Base-by-base conservation (phyloP, 2,113 vertebrate genomes). In the Pituophis catenifer region DNA sequence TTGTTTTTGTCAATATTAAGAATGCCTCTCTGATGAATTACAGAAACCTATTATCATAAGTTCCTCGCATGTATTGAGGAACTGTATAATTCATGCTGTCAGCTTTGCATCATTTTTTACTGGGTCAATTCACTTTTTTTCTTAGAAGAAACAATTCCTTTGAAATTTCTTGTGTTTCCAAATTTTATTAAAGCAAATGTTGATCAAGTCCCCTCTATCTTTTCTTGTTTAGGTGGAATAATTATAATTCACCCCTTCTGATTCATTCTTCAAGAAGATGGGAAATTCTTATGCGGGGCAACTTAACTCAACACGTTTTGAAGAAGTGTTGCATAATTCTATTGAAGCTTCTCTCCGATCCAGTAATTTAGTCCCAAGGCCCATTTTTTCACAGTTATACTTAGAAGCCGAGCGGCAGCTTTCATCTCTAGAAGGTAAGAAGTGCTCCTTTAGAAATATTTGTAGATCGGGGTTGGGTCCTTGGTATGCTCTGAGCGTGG, bases 261-360 rank as follows among this genome's bases (percentile, higher is more conserved):
- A 23, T 48, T 53, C 29, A 53, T 92, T 94, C 87, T 55, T 86
- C 8, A 29, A 92, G 96, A 97, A 98, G 97, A 99, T 99, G 99
- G 99, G 99, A 94, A 99, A 99, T 97, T 99, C 99, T 1, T 99
- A 99, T 0, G 98, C 99, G 0, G 99, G 99, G 48, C 99, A 99
- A 96, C 98, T 99, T 95, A 98, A 98, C 97, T 99, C 98, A 62
- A 98, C 98, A 0, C 98, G 99, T 29, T 99, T 99, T 85, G 99
- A 99, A 96, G 99, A 99, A 97, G 98, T 99, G 5, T 96, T 99
- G 85, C 99, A 99, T 96, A 99, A 98, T 97, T 99, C 99, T 95
- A 99, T 99, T 1, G 99, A 99, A 96, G 99, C 99, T 0, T 99
- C 99, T 7, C 98, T 99, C 91, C 98, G 99, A 62, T 99, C 99